A percentile compares a stretch with the other conserved stretches of the same genome.
Evolutionary conservation across 2,113 vertebrate species (phyloP).

Genomic region (Zingel zingel): DNA sequence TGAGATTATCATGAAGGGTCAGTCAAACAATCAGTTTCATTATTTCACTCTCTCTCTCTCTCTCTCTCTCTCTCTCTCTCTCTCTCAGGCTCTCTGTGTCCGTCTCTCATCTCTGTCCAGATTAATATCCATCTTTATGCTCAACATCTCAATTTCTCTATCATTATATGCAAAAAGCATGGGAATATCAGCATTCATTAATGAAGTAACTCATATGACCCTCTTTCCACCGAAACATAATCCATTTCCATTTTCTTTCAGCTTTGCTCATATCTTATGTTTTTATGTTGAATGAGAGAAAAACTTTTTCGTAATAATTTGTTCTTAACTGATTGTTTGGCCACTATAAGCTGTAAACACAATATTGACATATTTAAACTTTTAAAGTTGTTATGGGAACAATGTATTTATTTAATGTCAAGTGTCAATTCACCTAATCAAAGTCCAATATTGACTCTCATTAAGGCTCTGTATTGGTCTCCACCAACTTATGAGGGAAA

Average conservation of each 20-base stretch:
- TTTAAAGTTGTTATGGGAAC: background rate
- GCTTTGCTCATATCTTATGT: background rate
- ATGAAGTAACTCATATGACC: conserved; percentile 23
- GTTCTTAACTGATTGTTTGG: background rate
- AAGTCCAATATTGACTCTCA: background rate
- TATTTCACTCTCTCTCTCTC: conserved; percentile 36
- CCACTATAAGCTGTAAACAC: background rate
- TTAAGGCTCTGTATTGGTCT: background rate
- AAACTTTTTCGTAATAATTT: background rate
- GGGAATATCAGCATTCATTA: conserved; percentile 8
- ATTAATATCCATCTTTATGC: conserved; percentile 32
- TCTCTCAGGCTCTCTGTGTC: conserved; percentile 16
- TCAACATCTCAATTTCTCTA: conserved; percentile 10
- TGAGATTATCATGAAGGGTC: conserved; percentile 62
- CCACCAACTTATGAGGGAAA: background rate
- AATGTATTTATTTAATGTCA: background rate
- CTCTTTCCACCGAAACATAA: background rate
- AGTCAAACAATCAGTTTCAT: conserved; percentile 47
- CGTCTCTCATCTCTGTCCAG: conserved; percentile 2
- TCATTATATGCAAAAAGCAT: background rate
- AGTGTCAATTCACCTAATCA: background rate
- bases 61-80: background rate
- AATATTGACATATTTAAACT: background rate
- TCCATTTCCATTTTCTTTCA: background rate
- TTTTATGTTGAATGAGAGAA: background rate